Conservation (phyloP, 2,888 invertebrate genomes). For the Cybosia mesomella region DNA sequence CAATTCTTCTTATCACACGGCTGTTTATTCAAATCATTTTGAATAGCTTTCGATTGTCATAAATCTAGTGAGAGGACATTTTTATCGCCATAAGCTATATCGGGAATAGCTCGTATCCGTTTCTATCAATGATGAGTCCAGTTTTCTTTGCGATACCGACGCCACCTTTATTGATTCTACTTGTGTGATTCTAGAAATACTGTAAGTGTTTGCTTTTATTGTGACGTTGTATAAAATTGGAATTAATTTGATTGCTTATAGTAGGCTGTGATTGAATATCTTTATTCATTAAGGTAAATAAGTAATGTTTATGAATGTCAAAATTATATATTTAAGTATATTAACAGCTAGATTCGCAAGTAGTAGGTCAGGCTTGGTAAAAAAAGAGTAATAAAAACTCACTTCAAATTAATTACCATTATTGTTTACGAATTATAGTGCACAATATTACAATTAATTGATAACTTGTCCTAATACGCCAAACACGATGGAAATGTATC, state of each 20-base stretch:
- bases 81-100: slow-evolving; percentile 68
- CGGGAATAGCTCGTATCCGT: slow-evolving; percentile 59
- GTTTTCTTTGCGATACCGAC: slow-evolving; percentile 44
- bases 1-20: slow-evolving; percentile 67
- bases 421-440: too few species aligned
- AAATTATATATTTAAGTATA: too few species aligned
- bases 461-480: too few species aligned
- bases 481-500: too few species aligned
- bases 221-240: not conserved
- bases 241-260: not conserved
- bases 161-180: slow-evolving; percentile 23
- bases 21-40: slow-evolving; percentile 75
- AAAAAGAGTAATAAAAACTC: too few species aligned
- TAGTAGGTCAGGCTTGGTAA: too few species aligned
- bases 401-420: too few species aligned
- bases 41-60: slow-evolving; percentile 75
- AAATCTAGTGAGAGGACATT: slow-evolving; percentile 74
- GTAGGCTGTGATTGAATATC: too few species aligned
- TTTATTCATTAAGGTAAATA: too few species aligned
- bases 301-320: too few species aligned
- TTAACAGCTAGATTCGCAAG: too few species aligned
- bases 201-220: not conserved
- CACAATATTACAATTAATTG: too few species aligned
- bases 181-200: not conserved
- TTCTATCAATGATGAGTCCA: slow-evolving; percentile 46